Conservation (phyloP, 1,140 invertebrate species). For the Physella acuta region DNA sequence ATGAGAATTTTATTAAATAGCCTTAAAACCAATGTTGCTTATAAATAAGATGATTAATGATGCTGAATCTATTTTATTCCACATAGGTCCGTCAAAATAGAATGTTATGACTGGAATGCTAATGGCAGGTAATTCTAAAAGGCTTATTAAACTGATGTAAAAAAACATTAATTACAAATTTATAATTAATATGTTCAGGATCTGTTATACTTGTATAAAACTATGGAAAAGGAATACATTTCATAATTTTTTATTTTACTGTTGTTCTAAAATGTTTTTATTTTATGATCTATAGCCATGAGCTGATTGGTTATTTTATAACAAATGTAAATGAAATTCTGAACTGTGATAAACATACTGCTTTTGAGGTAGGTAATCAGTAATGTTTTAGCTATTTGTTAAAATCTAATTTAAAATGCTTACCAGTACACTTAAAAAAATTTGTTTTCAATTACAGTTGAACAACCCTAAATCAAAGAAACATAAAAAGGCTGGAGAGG, state of each 20-base stretch:
- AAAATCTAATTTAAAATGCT: no score
- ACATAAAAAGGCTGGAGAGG: conserved; percentile 7
- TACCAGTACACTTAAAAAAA: no score
- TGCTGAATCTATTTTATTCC: background rate
- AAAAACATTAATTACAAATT: no score
- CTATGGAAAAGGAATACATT: background rate
- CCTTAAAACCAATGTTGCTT: background rate
- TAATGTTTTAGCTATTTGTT: no score
- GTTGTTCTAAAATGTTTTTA: no score
- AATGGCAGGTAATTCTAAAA: conserved; percentile 53
- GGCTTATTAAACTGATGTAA: no score
- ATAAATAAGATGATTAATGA: background rate
- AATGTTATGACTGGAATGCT: conserved; percentile 62
- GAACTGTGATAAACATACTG: no score
- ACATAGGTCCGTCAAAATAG: conserved; percentile 57
- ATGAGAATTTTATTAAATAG: background rate
- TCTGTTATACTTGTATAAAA: no score
- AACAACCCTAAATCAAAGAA: conserved; percentile 4
- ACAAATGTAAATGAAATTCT: conserved; percentile 52
- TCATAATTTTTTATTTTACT: background rate
- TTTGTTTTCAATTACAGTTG: conserved; percentile 9
- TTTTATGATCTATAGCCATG: conserved; percentile 44
- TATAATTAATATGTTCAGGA: no score
- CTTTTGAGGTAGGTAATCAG: background rate
- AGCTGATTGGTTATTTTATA: conserved; percentile 62